These are phyloP conservation scores for Martes martes DNA, from an alignment of 2,113 vertebrate genomes.

Conservation along the genomic window DNA sequence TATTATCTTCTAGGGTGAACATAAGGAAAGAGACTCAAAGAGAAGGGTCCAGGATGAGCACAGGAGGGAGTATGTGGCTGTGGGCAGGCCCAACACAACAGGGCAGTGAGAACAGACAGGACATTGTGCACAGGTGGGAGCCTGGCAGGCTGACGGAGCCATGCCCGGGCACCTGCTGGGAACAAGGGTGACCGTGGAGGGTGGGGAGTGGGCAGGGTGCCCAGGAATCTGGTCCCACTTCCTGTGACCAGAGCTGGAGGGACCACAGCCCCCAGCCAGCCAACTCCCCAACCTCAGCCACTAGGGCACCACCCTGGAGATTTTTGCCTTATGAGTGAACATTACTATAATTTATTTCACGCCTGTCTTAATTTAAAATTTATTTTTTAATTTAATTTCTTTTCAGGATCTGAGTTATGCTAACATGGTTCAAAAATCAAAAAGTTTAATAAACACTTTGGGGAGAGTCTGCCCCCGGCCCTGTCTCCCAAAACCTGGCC, in stretches of 20 bases:
- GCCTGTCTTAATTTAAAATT: conserved; percentile 73
- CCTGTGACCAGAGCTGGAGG: neutral
- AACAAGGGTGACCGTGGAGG: neutral
- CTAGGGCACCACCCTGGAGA: conserved; percentile 25
- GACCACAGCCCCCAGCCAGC: neutral
- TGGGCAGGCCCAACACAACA: neutral
- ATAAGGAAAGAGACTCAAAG: neutral
- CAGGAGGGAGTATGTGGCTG: neutral
- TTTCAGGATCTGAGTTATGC: neutral
- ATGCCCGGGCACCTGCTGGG: neutral
- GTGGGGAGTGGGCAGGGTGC: neutral
- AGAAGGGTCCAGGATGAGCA: no score
- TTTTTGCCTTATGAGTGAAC: neutral
- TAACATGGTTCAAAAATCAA: conserved; percentile 69
- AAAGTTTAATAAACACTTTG: conserved; percentile 24
- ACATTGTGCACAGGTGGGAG: neutral
- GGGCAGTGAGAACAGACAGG: neutral
- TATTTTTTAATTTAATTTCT: conserved; percentile 59
- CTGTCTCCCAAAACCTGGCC: neutral
- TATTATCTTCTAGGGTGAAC: neutral
- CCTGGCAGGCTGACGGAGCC: neutral
- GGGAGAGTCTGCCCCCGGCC: neutral
- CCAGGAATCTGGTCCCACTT: neutral
- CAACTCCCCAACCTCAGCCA: neutral
- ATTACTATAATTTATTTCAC: conserved; percentile 41